Evolutionary conservation across 92 coral and sea anemone genomes (phyloP), one percentile per base, ranked within the genome.

Genomic region (Siderastrea radians): DNA sequence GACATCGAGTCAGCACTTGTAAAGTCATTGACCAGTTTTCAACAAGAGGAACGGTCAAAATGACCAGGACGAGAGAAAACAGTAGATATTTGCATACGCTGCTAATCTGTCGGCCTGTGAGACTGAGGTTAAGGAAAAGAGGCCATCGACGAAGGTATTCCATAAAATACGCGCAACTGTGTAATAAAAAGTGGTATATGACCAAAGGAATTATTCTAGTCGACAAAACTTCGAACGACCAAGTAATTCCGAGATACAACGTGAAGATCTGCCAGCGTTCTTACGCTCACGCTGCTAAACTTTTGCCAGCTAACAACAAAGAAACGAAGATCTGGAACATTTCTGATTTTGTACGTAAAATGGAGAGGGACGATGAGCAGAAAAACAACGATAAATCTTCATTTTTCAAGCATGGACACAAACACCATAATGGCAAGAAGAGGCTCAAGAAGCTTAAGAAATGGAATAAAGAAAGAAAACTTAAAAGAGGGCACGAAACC

Each of bases 1-100:
- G 79, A 71, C 94, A 93, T 75, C 94, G 83, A 65, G 89, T 95
- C 19, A 89, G 86, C 68, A 79, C 83, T 66, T 98, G 99, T 70
- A 94, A 92, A 78, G 82, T 77, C 43, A 76, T 98, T 66, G 84
- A 90, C 68, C 74, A 67, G 6, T 98, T 96, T 84, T 62, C 90
- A 73, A 87, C 98, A 6, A 84, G 81, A 38, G 99, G 99, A 53
- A 91, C 87, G 44, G 99, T 95, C 49, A 88, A 89, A 59, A 74
- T 95, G 11, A 86, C 93, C 13, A 73, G 93, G 81, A 78, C 54
- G 2, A 59, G 71, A 49, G 60, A 59, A 69, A 76, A 82, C 14
- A 82, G 58, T 9, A 82, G 78, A 69, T 79, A 77, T 67, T 77
- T 95, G 51, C 94, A 95, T 80, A 95, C 98, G 26, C 84, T 95